phyloP scores from a whole-genome alignment of 2,888 invertebrate genomes.

The Latrodectus hesperus region DNA sequence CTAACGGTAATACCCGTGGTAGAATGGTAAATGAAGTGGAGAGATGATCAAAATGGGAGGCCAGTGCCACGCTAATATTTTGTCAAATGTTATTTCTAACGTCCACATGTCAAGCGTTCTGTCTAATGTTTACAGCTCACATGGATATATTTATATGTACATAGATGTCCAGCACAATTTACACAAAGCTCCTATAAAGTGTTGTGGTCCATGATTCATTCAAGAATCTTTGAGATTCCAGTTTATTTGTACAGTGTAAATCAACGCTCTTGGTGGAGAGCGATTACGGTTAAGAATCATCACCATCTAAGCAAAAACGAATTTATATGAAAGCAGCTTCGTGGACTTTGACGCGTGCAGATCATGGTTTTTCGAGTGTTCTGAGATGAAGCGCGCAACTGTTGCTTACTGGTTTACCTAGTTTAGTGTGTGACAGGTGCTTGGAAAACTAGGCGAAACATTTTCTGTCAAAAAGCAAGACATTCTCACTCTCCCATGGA shows the following conservation, averaged over 20 bases:
- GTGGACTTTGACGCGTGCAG: background rate
- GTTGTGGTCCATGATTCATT: background rate
- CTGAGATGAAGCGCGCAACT: background rate
- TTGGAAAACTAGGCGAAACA: background rate
- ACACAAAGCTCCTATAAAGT: slow-evolving; percentile 3
- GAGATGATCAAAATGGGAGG: background rate
- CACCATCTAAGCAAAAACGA: background rate
- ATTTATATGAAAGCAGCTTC: background rate
- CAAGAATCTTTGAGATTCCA: background rate
- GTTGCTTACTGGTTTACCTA: background rate
- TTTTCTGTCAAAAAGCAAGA: background rate
- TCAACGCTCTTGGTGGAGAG: background rate
- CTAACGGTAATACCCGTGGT: too few relatives aligned
- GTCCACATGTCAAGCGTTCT: background rate
- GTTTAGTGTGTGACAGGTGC: background rate
- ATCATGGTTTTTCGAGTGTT: background rate
- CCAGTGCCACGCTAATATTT: background rate
- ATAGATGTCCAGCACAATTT: slow-evolving; percentile 1
- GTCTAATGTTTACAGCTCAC: background rate
- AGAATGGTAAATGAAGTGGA: too few relatives aligned
- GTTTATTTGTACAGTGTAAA: background rate
- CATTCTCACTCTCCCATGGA: background rate
- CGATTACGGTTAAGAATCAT: background rate
- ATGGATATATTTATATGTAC: background rate
- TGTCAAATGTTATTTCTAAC: background rate